phyloP scores from a whole-genome alignment of 2,888 invertebrate genomes.

The Linyphia triangularis region DNA sequence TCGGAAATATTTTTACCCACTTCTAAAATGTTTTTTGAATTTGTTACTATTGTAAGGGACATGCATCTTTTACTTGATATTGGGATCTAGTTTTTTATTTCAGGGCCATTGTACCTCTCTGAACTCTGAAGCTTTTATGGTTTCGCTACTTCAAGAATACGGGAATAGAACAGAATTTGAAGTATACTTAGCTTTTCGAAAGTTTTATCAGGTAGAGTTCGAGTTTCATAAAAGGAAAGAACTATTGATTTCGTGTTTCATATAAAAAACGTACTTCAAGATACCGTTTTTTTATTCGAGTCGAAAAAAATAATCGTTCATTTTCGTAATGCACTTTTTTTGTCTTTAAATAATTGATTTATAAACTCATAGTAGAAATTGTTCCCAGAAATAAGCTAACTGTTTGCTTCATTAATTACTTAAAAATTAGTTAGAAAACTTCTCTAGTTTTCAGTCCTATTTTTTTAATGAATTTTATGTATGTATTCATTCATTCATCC shows the following conservation, averaged over 20 bases:
- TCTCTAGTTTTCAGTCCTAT: too few species aligned
- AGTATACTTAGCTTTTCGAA: neutral
- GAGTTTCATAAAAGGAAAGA: neutral
- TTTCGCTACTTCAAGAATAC: neutral
- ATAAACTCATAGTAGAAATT: too few species aligned
- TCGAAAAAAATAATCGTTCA: too few species aligned
- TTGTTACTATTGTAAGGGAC: conserved; percentile 22
- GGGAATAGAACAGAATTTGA: neutral
- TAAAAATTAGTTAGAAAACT: too few species aligned
- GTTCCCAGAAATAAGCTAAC: too few species aligned
- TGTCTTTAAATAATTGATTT: too few species aligned
- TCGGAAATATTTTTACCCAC: neutral
- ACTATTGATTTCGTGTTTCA: neutral
- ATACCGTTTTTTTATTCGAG: too few species aligned
- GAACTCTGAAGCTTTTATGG: conserved; percentile 7
- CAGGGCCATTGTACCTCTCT: neutral
- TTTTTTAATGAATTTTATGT: too few species aligned
- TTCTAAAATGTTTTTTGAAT: conserved; percentile 18
- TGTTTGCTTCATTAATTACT: too few species aligned
- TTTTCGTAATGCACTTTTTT: too few species aligned
- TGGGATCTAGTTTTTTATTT: neutral
- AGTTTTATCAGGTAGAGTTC: conserved; percentile 16
- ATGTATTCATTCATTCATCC: too few species aligned
- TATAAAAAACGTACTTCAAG: too few species aligned
- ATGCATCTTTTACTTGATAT: conserved; percentile 35